Evolutionary conservation across 2,797 vertebrate genomes (phyloP).

Genomic region (Ceyx erithaca): DNA sequence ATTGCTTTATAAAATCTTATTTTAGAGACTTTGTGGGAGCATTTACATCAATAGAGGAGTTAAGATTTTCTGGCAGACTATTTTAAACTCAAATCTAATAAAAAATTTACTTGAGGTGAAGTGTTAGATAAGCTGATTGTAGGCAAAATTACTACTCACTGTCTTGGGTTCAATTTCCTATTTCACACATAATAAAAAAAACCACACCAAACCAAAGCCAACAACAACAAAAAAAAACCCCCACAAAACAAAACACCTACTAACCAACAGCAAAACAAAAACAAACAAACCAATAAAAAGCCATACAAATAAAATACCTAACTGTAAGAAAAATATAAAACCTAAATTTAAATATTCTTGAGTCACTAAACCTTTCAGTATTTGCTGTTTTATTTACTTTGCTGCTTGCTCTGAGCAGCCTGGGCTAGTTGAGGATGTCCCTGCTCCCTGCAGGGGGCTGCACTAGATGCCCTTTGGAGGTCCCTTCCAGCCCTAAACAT

Average conservation of each 20-base stretch:
- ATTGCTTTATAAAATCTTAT: not conserved
- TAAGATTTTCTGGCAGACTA: not conserved
- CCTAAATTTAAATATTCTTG: not conserved
- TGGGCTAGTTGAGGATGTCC: too few species aligned
- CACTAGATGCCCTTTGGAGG: not conserved
- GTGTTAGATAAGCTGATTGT: not conserved
- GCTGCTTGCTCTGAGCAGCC: too few species aligned
- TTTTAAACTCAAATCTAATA: not conserved
- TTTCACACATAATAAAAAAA: not conserved
- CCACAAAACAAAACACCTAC: too few species aligned
- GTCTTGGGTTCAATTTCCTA: not conserved
- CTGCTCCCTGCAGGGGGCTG: not conserved
- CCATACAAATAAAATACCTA: not conserved
- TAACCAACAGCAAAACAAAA: too few species aligned
- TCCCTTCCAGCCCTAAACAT: not conserved
- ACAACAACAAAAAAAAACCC: too few species aligned
- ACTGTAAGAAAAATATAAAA: not conserved
- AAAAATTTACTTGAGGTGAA: not conserved
- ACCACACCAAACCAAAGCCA: too few species aligned
- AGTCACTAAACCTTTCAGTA: not conserved
- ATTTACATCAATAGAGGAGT: not conserved
- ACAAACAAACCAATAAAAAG: not conserved
- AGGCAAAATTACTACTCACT: not conserved
- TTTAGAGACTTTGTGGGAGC: not conserved
- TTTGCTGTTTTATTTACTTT: not conserved